Base-by-base conservation (phyloP, 1,140 invertebrate genomes). In the Tribolium madens region DNA sequence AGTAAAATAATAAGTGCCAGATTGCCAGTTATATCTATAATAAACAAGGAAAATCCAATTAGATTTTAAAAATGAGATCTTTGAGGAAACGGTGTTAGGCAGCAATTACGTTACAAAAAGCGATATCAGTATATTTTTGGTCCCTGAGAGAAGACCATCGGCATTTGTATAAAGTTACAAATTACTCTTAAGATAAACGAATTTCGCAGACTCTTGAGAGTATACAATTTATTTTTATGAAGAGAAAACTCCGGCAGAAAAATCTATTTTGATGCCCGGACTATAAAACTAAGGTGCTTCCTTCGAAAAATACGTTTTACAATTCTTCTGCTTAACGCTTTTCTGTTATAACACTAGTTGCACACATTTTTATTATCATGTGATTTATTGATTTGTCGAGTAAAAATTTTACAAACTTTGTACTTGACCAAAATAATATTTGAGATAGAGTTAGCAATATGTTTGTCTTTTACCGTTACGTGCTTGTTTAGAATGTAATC, bases 181-280 rank as follows among this genome's bases (percentile, higher is more conserved):
- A 64, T 64, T 64, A 33, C 57, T 36, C 57, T 26, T 64, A 7
- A 26, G 57, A 33, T 64, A 33, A 64, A 14, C 57, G 57, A 64
- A 64, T 64, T 33, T 64, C 26, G 21, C 36, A 42, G 57, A n/a
- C 10, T n/a, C 57, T 10, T 1, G 26, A 64, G 57, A 33, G 57
- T 64, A 64, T 64, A 26, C 57, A 64, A 33, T 64, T 64, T 64
- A 33, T 64, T 64, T 64, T 64, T 64, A 64, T 64, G 57, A 64
- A 64, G 21, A 31, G 57, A 64, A 33, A 64, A 64, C 21, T 64
- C 52, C 52, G 10, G 10, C 36, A 6, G 17, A 64, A 12, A 26
- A 64, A 33, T 64, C 57, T 33, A 64, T 64, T 64, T 33, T 33
- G 57, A 64, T 64, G 57, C 7, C 57, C 57, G 15, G 26, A 36